Conservation (phyloP, 2,888 invertebrate genomes). For the Fragum fragum region DNA sequence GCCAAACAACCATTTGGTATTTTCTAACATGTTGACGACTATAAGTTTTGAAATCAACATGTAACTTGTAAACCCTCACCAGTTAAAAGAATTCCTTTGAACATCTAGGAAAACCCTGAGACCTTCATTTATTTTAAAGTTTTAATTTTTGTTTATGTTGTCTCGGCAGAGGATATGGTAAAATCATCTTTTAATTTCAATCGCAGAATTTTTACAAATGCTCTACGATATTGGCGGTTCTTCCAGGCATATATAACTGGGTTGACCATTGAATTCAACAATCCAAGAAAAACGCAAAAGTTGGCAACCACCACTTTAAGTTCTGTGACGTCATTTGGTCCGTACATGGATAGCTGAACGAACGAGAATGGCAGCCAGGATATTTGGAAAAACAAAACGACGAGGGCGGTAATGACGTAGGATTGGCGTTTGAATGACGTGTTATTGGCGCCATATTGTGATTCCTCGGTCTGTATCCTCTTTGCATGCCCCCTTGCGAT, state of each 20-base stretch:
- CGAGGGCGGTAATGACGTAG: conserved; percentile 53
- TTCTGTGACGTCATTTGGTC: conserved; percentile 29
- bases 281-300: conserved; percentile 68
- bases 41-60: too few species aligned
- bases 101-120: too few species aligned
- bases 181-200: conserved; percentile 7
- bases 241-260: conserved; percentile 75
- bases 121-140: too few species aligned
- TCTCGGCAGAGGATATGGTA: neutral
- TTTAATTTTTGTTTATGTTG: too few species aligned
- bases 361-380: conserved; percentile 71
- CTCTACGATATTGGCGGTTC: conserved; percentile 66
- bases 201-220: conserved; percentile 64
- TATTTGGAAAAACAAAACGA: conserved; percentile 62
- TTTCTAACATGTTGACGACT: too few species aligned
- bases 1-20: too few species aligned
- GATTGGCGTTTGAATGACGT: conserved; percentile 46
- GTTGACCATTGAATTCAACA: conserved; percentile 70
- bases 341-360: conserved; percentile 51
- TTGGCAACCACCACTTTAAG: conserved; percentile 43
- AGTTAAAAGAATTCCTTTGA: too few species aligned
- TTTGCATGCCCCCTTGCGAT: conserved; percentile 60
- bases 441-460: neutral
- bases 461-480: conserved; percentile 46
- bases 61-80: too few species aligned